These are phyloP conservation scores for Regulus satrapa DNA, from an alignment of 2,113 vertebrate species.

Conservation along the genomic window DNA sequence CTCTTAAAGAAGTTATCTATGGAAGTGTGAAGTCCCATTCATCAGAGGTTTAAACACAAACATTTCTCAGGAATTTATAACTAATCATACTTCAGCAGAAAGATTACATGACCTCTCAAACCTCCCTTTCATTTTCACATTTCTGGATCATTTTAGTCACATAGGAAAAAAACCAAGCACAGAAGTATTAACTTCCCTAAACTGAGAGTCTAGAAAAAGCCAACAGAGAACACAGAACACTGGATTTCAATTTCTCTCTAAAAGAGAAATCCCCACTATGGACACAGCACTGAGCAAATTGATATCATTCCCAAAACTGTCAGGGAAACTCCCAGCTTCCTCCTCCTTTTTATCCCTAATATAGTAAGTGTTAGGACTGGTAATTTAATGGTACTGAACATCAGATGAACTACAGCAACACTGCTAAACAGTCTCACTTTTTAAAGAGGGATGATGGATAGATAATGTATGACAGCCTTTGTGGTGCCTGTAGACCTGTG, in stretches of 20 bases:
- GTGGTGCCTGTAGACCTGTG: not conserved
- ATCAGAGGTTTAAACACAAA: not conserved
- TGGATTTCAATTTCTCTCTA: not conserved
- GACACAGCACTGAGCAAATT: not conserved
- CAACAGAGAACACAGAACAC: not conserved
- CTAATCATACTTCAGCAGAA: not conserved
- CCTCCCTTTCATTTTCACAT: constrained; percentile 1
- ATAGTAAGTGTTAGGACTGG: not conserved
- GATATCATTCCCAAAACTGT: not conserved
- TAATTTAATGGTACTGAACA: not conserved
- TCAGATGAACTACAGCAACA: not conserved
- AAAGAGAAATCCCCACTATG: not conserved
- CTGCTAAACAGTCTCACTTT: not conserved
- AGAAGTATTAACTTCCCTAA: not conserved
- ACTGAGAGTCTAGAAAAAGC: not conserved
- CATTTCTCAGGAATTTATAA: not conserved
- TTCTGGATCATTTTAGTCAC: not conserved
- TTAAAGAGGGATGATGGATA: not conserved
- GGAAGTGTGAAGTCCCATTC: not conserved
- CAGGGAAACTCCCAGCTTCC: not conserved
- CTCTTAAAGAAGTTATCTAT: not conserved
- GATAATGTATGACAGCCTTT: not conserved
- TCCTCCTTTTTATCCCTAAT: not conserved
- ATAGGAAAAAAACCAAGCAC: not conserved
- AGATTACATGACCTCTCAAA: not conserved